Base-by-base conservation (phyloP, 1,140 invertebrate species). In the Acromyrmex charruanus region DNA sequence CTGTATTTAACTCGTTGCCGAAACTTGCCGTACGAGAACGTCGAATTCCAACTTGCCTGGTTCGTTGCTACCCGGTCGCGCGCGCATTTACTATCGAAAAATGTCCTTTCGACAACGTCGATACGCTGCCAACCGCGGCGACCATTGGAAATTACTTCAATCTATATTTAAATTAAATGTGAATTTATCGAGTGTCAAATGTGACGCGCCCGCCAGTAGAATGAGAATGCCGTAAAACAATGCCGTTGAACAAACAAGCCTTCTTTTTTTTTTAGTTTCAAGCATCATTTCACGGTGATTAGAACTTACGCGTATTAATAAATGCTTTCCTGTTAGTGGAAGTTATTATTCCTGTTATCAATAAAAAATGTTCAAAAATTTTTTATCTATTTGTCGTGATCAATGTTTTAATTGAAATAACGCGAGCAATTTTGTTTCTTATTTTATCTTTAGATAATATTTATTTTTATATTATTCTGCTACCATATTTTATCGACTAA, bases 11-110 rank as follows among this genome's bases (percentile, higher is more conserved):
- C 85, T 79, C 53, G 85, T 39, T n/a, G 61, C 7, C 44, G 16
- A 71, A 79, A 66, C 74, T 87, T 82, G 59, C 21, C 21, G 61
- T 75, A 75, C 55, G 63, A 51, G 75, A 87, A 87, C 75, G 79
- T 87, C 80, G 86, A 90, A 90, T 90, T 90, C n/a, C 68, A 90
- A 90, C 89, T 89, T 68, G 71, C n/a, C 28, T 12, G 55, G 21
- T 7, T 35, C 53, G 25, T 35, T 65, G 58, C 55, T 66, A 51
- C 16, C 39, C 51, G n/a, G 49, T 28, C 14, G 44, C 65, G 66
- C 61, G 31, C 44, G 51, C 65, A 28, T 79, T 74, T 61, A 49
- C 51, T 6, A n/a, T 21, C 49, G 84, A 89, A 89, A 89, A 89
- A 89, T 87, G 63, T 51, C 55, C 25, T 0, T 21, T 12, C 14